Evolutionary conservation across 2,113 vertebrate genomes (phyloP), one percentile per base, ranked within the genome.

Genomic region (Scortum barcoo): DNA sequence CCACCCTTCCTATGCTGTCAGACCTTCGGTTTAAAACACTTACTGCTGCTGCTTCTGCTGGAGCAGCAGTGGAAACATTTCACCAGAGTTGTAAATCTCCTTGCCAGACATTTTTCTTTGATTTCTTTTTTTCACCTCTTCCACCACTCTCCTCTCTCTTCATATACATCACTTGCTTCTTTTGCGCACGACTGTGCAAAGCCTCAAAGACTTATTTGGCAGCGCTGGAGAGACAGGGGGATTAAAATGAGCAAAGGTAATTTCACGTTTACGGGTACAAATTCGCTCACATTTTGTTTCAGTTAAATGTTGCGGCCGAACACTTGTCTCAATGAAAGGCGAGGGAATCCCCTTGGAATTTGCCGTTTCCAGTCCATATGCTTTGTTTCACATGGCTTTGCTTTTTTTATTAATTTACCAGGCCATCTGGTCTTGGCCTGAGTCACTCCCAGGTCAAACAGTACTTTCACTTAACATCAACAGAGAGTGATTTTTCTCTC

Each of bases 71-170:
- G 78, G 80, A 90, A 92, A 92, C 76, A 26, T 91, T 93, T 91
- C 68, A 68, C 78, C 86, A 63, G 62, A 86, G 88, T 60, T 89
- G 91, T 95, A 95, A 95, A 95, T 94, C 91, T 93, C 75, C 54
- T 9, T 72, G 88, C 76, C 87, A 89, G 90, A 94, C 84, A 88
- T 89, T 90, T 90, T 86, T 92, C 90, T 93, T 95, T 93, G 87
- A 93, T 92, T 93, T 78, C 63, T 71, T 70, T 69, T 80, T 61
- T 77, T 26, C 36, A 13, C 36, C 51, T 63, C 50, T 10, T 56
- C 78, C 33, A 40, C 60, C 78, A 44, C 71, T 33, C 48, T 58
- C 60, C 78, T 48, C 71, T 33, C 48, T 58, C 60, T 46, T 40
- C 36, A 7, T 58, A 71, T 38, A 61, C 72, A 71, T 84, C 78